Conservation (phyloP, 2,797 vertebrate species). For the Poecilia picta region DNA sequence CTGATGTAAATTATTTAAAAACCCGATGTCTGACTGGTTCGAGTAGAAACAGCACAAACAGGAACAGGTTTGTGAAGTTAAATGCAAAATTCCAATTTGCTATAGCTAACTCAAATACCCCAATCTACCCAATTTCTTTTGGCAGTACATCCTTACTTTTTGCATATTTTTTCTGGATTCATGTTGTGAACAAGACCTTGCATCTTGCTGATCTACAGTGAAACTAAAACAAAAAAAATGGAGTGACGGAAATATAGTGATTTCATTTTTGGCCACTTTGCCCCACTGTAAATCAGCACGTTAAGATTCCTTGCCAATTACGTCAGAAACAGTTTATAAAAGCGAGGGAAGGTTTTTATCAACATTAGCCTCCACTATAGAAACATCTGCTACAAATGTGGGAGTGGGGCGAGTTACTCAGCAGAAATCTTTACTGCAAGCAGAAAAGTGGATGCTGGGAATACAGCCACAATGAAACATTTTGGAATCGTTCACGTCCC, state of each 20-base stretch:
- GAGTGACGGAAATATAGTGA: not conserved
- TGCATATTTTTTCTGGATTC: not conserved
- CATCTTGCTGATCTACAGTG: not conserved
- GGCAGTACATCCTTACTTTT: not conserved
- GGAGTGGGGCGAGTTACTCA: slow-evolving; percentile 22
- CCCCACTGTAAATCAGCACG: not conserved
- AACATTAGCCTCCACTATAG: not conserved
- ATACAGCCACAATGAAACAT: slow-evolving; percentile 43
- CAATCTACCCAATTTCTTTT: not conserved
- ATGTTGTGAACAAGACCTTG: not conserved
- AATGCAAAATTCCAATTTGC: not conserved
- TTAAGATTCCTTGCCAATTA: not conserved
- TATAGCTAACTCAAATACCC: not conserved
- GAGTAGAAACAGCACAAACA: not conserved
- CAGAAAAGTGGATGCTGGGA: slow-evolving; percentile 54
- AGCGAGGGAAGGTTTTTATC: not conserved
- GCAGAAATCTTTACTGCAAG: slow-evolving; percentile 30
- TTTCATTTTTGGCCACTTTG: not conserved
- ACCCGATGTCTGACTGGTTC: not conserved
- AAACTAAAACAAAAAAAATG: not conserved
- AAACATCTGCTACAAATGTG: slow-evolving; percentile 8
- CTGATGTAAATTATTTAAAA: not conserved
- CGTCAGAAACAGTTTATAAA: slow-evolving; percentile 1
- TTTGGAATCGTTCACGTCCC: slow-evolving; percentile 46
- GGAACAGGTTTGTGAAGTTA: not conserved